Conservation (phyloP, 64 coral and sea anemone species). For the Pocillopora damicornis region DNA sequence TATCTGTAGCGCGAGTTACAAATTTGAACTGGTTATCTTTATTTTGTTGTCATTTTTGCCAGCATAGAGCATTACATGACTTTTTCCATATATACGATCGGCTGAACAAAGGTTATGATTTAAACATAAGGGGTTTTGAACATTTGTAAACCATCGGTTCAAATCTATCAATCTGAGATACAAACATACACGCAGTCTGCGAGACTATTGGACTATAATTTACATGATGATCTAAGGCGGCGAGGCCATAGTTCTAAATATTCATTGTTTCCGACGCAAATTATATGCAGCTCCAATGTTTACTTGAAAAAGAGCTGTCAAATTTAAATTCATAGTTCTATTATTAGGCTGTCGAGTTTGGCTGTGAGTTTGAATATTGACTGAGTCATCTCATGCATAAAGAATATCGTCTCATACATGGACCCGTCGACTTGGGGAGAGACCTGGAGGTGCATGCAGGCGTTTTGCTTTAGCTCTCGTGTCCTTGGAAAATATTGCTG, state of each 20-base stretch:
- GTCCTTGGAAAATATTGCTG: no score
- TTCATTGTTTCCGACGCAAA: slow-evolving; percentile 10
- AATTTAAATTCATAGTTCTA: slow-evolving; percentile 26
- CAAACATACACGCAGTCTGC: not conserved
- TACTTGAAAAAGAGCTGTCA: slow-evolving; percentile 20
- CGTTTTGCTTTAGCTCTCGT: no score
- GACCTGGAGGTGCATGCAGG: not conserved
- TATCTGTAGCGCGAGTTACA: not conserved
- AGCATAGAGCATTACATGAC: not conserved
- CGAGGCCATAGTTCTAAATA: not conserved
- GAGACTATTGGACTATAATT: not conserved
- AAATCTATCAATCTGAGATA: slow-evolving; percentile 16
- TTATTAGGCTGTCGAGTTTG: slow-evolving; percentile 23
- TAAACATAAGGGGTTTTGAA: slow-evolving; percentile 20
- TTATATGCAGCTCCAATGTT: not conserved
- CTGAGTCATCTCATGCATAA: slow-evolving; percentile 39
- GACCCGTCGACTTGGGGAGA: slow-evolving; percentile 6
- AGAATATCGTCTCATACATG: slow-evolving; percentile 16
- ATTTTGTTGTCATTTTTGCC: not conserved
- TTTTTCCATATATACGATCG: slow-evolving; percentile 9
- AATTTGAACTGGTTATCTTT: not conserved
- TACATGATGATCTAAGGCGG: slow-evolving; percentile 2
- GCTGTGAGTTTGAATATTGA: slow-evolving; percentile 32
- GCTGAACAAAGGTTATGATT: slow-evolving; percentile 10
- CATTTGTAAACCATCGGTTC: slow-evolving; percentile 17